Conservation (phyloP, 2,888 invertebrate genomes). For the Tetragonisca angustula region DNA sequence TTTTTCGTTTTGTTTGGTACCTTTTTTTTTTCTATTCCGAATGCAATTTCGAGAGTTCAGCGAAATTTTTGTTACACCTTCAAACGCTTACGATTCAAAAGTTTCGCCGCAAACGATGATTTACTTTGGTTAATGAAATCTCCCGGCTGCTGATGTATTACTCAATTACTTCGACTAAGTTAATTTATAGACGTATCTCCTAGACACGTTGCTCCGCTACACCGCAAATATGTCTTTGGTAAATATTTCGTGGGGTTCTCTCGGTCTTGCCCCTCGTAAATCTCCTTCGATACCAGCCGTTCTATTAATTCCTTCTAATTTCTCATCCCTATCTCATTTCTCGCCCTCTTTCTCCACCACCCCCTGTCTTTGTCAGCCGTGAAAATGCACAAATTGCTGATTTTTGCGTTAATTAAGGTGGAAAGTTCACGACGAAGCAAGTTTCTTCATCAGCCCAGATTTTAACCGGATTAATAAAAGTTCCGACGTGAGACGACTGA, state of each 20-base stretch:
- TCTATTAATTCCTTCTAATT: not conserved
- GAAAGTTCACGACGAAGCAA: conserved; percentile 7
- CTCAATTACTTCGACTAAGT: conserved; percentile 59
- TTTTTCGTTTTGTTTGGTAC: no score
- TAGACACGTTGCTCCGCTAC: not conserved
- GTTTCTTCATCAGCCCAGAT: conserved; percentile 17
- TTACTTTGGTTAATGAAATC: conserved; percentile 62
- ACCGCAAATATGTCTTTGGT: conserved; percentile 35
- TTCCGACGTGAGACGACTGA: conserved; percentile 28
- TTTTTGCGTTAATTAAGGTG: conserved; percentile 19
- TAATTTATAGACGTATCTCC: conserved; percentile 53
- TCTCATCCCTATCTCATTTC: not conserved
- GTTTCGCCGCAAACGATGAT: conserved; percentile 38
- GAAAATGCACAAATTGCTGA: not conserved
- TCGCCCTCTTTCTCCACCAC: no score
- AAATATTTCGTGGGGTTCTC: conserved; percentile 23
- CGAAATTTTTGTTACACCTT: not conserved
- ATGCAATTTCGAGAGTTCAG: not conserved
- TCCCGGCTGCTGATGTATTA: conserved; percentile 56
- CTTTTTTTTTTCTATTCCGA: no score
- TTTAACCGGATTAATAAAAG: conserved; percentile 20
- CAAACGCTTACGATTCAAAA: conserved; percentile 10
- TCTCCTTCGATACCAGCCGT: not conserved
- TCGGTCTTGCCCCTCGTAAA: not conserved
- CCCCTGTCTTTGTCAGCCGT: not conserved